These are phyloP conservation scores for Hyles euphorbiae DNA, from an alignment of 1,140 invertebrate species.

Conservation along the genomic window DNA sequence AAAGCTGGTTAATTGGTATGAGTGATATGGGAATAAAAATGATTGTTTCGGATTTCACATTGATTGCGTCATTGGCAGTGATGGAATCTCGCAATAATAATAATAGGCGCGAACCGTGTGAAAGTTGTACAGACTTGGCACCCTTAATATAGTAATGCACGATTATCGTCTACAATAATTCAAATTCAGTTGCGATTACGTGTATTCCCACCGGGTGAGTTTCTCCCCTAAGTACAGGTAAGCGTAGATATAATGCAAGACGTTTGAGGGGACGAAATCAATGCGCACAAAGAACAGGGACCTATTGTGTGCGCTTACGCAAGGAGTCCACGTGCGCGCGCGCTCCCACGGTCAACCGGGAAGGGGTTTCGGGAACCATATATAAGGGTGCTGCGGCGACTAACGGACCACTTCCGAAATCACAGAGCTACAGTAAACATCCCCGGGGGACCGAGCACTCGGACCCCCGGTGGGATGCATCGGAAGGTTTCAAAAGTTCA, in stretches of 20 bases:
- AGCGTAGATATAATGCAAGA: slow-evolving; percentile 59
- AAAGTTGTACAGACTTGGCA: slow-evolving; percentile 41
- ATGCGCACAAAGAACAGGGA: slow-evolving; percentile 58
- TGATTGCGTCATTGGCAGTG: no score
- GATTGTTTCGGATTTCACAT: no score
- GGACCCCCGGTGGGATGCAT: slow-evolving; percentile 37
- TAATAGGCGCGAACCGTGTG: slow-evolving; percentile 51
- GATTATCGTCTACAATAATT: slow-evolving; percentile 57
- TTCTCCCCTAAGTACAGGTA: slow-evolving; percentile 65
- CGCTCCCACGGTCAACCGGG: slow-evolving; percentile 58
- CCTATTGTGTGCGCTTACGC: slow-evolving; percentile 62
- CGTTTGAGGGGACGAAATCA: slow-evolving; percentile 63
- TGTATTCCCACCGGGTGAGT: slow-evolving; percentile 61
- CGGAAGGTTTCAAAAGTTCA: slow-evolving; percentile 21
- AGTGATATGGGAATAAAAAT: no score
- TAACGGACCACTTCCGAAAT: slow-evolving; percentile 50
- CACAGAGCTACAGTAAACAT: slow-evolving; percentile 39
- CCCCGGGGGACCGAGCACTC: slow-evolving; percentile 42
- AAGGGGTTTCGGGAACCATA: slow-evolving; percentile 50
- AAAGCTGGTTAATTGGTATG: no score
- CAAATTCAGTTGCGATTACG: slow-evolving; percentile 61
- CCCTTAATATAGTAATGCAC: slow-evolving; percentile 50
- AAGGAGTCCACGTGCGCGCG: slow-evolving; percentile 62
- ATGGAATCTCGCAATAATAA: slow-evolving; percentile 20
- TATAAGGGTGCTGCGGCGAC: slow-evolving; percentile 41